These are phyloP conservation scores for Thereuonema tuberculata DNA, from an alignment of 1,140 invertebrate species.

Conservation along the genomic window DNA sequence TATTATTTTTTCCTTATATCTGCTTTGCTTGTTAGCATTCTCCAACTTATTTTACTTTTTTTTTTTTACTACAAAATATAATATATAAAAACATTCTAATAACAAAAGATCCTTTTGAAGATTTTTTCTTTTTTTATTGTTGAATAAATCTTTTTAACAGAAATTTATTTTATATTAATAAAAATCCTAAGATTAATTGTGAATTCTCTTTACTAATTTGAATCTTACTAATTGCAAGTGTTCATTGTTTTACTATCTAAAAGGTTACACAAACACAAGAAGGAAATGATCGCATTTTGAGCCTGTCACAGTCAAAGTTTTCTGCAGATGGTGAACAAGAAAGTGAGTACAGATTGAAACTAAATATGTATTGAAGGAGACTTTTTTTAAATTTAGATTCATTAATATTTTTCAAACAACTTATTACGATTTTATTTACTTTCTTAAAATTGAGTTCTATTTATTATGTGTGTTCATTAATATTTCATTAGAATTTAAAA, in stretches of 20 bases:
- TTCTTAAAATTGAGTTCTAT: no score
- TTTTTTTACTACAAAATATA: not conserved
- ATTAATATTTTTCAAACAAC: no score
- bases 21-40: no score
- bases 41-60: no score
- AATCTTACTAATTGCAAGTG: not conserved
- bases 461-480: no score
- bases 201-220: not conserved
- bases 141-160: not conserved
- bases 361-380: no score
- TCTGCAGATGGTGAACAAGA: no score
- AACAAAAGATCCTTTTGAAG: not conserved
- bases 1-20: no score
- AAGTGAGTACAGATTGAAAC: no score
- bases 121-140: not conserved
- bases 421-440: no score
- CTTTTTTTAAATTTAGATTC: no score
- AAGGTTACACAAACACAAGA: constrained; percentile 23
- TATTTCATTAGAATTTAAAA: no score
- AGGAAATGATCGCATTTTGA: constrained; percentile 45
- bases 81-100: not conserved
- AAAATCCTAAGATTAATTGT: not conserved
- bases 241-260: not conserved
- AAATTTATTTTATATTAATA: not conserved
- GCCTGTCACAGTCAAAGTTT: constrained; percentile 70